These are phyloP conservation scores for Ganaspis brasiliensis DNA, from an alignment of 2,888 invertebrate species.

Conservation along the genomic window DNA sequence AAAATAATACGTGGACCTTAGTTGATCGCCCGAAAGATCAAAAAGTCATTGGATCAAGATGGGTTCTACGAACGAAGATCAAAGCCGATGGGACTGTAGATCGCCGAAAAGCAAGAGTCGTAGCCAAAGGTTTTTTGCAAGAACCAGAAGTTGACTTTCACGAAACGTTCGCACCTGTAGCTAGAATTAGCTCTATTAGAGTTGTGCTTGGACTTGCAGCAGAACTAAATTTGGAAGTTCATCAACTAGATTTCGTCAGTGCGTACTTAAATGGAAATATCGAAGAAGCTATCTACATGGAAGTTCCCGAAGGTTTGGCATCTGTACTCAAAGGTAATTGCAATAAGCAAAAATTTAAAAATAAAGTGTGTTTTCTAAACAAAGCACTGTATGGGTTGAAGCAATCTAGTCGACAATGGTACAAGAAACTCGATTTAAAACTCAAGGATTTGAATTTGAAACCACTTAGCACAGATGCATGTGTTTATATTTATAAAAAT, in stretches of 20 bases:
- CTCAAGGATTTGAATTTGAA: slow-evolving; percentile 54
- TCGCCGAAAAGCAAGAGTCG: slow-evolving; percentile 63
- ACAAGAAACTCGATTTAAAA: slow-evolving; percentile 55
- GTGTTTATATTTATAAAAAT: slow-evolving; percentile 58
- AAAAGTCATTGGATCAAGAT: slow-evolving; percentile 55
- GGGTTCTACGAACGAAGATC: slow-evolving; percentile 58
- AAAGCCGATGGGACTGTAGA: slow-evolving; percentile 55
- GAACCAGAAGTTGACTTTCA: slow-evolving; percentile 62
- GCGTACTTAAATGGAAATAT: slow-evolving; percentile 54
- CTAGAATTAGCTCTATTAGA: neutral
- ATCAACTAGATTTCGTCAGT: slow-evolving; percentile 52
- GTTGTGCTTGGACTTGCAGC: neutral
- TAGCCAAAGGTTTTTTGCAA: slow-evolving; percentile 66
- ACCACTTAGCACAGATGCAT: slow-evolving; percentile 58
- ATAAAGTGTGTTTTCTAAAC: slow-evolving; percentile 60
- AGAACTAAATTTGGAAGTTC: slow-evolving; percentile 36
- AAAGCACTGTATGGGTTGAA: slow-evolving; percentile 63
- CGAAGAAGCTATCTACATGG: slow-evolving; percentile 55
- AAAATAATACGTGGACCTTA: slow-evolving; percentile 63
- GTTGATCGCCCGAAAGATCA: slow-evolving; percentile 57
- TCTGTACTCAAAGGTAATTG: slow-evolving; percentile 46
- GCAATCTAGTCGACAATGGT: slow-evolving; percentile 61
- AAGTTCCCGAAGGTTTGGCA: slow-evolving; percentile 51
- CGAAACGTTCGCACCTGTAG: slow-evolving; percentile 23
- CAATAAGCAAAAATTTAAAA: slow-evolving; percentile 15